Evolutionary conservation across 2,888 invertebrate genomes (phyloP), one percentile per base, ranked within the genome.

Genomic region (Orthosia gothica): DNA sequence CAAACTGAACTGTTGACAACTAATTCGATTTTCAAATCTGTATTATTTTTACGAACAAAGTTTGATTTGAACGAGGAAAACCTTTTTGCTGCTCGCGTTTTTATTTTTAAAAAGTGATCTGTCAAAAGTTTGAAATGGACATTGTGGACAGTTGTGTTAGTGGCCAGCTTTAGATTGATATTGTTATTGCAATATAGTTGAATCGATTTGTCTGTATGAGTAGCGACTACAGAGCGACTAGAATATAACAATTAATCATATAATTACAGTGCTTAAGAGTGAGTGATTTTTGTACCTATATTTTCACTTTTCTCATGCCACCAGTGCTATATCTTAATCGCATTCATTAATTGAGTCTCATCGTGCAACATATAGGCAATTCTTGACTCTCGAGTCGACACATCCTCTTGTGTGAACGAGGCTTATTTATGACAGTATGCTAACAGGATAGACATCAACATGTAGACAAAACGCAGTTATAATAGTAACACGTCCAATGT

Each of bases 11-110:
- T 58, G 75, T 20, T 70, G 54, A 23, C 47, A n/a, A 13, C 16
- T 55, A 11, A 63, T 50, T 64, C 26, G 2, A 26, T 58, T 54
- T 81, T 50, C 3, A 59, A 76, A 65, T 59, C 52, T 40, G 16
- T 52, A 15, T 47, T 32, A n/a, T 59, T 74, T 23, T 76, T 32
- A 47, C 11, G 18, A 26, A 45, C 15, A 15, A 15, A 58, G 16
- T 55, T 59, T 13, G 7, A n/a, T 73, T 73, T 61, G 9, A 57
- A 47, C 26, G 0, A 13, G 32, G 5, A 40, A 50, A 18, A 26
- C 23, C 12, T 16, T 49, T 23, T 18, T 32, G 3, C 5, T 18
- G 16, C 13, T 20, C 7, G 16, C 1, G 13, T 13, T 52, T 59
- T 54, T 49, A 4, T 58, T 45, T 50, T 50, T 18, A 11, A 50